These are phyloP conservation scores for Champsocephalus gunnari DNA, from an alignment of 2,797 vertebrate species.

Conservation along the genomic window DNA sequence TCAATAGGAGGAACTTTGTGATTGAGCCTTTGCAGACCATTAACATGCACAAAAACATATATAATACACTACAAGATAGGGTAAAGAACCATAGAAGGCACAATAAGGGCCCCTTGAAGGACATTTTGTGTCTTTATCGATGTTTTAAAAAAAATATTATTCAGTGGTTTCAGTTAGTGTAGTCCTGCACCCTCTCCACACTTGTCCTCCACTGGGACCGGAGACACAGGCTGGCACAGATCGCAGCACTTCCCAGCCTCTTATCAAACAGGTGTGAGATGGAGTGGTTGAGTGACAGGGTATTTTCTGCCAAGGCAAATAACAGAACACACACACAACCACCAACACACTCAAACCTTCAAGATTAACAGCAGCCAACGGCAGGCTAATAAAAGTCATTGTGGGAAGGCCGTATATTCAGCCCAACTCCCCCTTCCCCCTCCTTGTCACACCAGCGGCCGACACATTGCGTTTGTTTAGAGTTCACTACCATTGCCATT, in stretches of 20 bases:
- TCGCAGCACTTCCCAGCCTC: constrained; percentile 42
- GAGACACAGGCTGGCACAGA: constrained; percentile 50
- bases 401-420: constrained; percentile 60
- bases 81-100: too few relatives aligned
- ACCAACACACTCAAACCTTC: constrained; percentile 47
- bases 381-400: constrained; percentile 72
- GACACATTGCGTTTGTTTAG: constrained; percentile 58
- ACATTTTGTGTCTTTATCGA: neutral
- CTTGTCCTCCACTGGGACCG: constrained; percentile 14
- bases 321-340: constrained; percentile 20
- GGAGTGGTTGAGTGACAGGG: constrained; percentile 37
- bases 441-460: constrained; percentile 23
- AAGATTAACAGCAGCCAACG: constrained; percentile 60
- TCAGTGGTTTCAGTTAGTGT: neutral
- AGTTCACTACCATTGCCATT: constrained; percentile 73
- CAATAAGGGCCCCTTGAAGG: too few relatives aligned
- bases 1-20: too few relatives aligned
- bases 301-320: constrained; percentile 66
- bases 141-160: neutral
- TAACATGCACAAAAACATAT: too few relatives aligned
- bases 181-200: neutral
- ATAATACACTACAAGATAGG: too few relatives aligned
- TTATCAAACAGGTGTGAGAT: constrained; percentile 68
- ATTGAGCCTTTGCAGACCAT: too few relatives aligned
- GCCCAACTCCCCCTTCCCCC: constrained; percentile 25